Evolutionary conservation across 2,113 vertebrate species (phyloP).

Genomic region (Paradoxurus hermaphroditus): DNA sequence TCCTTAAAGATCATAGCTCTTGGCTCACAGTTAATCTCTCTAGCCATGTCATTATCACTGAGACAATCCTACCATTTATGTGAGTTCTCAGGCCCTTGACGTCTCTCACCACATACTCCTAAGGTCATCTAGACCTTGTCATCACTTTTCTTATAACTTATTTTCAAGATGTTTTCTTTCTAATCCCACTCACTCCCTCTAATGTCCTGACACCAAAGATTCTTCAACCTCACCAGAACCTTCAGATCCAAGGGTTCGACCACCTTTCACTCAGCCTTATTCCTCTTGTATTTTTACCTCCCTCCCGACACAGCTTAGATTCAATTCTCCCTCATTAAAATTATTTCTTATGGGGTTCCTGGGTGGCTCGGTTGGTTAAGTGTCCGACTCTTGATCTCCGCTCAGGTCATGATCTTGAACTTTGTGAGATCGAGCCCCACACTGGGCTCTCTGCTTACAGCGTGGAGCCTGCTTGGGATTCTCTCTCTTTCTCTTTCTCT

Average conservation of each 20-base stretch:
- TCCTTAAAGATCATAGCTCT: neutral
- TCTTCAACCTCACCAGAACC: neutral
- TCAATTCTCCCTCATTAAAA: neutral
- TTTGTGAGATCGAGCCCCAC: too few species aligned
- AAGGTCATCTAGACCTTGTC: neutral
- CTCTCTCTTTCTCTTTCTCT: too few species aligned
- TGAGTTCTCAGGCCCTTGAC: neutral
- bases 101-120: neutral
- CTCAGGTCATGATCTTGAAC: too few species aligned
- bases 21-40: neutral
- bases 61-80: neutral
- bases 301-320: neutral
- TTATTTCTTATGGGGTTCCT: too few species aligned
- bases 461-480: too few species aligned
- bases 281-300: neutral
- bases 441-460: too few species aligned
- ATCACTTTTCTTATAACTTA: neutral
- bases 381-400: too few species aligned
- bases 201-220: neutral
- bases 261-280: neutral
- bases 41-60: neutral
- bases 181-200: neutral
- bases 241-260: neutral
- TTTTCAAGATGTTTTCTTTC: neutral
- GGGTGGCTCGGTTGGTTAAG: too few species aligned